phyloP scores from a whole-genome alignment of 2,888 invertebrate species.

The Andricus quercusramuli region DNA sequence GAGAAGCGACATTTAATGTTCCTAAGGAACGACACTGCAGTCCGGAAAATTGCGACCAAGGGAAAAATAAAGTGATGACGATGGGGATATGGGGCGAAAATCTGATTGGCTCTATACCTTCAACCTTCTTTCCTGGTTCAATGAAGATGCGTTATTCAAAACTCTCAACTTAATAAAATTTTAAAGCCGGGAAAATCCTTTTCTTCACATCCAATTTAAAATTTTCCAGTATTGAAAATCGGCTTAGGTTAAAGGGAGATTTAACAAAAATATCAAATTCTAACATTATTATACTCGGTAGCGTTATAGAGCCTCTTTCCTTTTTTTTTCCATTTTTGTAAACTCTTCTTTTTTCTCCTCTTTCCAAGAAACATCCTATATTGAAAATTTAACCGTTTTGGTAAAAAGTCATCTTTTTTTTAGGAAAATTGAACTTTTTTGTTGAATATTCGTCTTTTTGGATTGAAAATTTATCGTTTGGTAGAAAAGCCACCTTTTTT shows the following conservation, averaged over 20 bases:
- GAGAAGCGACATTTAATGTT: slow-evolving; percentile 36
- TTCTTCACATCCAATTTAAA: neutral
- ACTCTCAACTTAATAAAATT: slow-evolving; percentile 3
- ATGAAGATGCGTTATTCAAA: slow-evolving; percentile 15
- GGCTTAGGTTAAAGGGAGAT: neutral
- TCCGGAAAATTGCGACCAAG: neutral
- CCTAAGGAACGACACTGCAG: slow-evolving; percentile 27
- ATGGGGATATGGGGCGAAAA: neutral
- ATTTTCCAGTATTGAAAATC: neutral
- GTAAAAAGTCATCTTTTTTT: no score
- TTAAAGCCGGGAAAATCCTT: neutral
- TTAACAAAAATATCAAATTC: neutral
- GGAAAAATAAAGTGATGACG: slow-evolving; percentile 32
- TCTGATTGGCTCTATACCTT: slow-evolving; percentile 9
- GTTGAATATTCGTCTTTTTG: no score
- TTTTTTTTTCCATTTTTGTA: no score
- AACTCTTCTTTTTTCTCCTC: no score
- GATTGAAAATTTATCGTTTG: no score
- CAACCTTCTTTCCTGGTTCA: neutral
- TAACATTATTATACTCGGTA: no score
- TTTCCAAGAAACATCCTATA: no score
- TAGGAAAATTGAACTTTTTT: no score
- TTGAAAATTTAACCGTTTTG: no score
- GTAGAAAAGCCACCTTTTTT: no score
- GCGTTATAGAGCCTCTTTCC: no score